phyloP scores from a whole-genome alignment of 2,797 vertebrate genomes.

The Chloroceryle amazona region DNA sequence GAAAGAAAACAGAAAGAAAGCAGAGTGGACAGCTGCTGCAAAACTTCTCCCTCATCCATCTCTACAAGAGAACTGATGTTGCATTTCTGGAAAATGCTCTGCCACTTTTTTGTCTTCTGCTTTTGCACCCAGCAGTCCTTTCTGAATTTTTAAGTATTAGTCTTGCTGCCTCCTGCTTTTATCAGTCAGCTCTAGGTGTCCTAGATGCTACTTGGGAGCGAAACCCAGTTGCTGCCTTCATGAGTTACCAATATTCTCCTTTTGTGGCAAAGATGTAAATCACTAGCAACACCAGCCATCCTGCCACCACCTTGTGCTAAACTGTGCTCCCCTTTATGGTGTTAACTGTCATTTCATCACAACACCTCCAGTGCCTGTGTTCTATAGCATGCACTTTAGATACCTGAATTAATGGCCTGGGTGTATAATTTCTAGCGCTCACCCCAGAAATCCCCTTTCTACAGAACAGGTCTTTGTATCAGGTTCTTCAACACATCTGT shows the following conservation, averaged over 20 bases:
- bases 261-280: neutral
- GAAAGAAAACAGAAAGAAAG: neutral
- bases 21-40: neutral
- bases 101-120: neutral
- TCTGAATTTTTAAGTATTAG: neutral
- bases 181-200: neutral
- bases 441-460: neutral
- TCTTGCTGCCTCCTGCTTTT: neutral
- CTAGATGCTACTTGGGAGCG: neutral
- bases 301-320: neutral
- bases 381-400: neutral
- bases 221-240: neutral
- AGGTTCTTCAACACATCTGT: neutral
- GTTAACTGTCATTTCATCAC: neutral
- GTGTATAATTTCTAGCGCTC: neutral
- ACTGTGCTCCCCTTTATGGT: accelerated
- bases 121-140: neutral
- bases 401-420: neutral
- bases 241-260: neutral
- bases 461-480: neutral
- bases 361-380: accelerated
- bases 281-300: accelerated
- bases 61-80: neutral
- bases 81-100: neutral
- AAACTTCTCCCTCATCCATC: neutral